These are phyloP conservation scores for Thalassarche chlororhynchos DNA, from an alignment of 2,113 vertebrate species.

Conservation along the genomic window DNA sequence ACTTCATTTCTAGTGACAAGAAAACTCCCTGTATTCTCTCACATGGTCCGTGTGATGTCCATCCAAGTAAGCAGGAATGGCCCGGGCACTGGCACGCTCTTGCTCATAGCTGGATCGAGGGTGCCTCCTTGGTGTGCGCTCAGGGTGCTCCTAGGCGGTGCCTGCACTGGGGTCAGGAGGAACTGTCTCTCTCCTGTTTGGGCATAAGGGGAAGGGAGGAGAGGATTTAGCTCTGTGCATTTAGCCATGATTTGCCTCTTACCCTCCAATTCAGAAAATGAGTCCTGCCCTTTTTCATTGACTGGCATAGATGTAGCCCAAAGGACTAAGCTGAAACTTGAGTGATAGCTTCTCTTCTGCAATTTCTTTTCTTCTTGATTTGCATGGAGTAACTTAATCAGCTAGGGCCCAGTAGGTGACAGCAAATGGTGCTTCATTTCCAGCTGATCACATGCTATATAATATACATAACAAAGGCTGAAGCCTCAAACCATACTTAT, in stretches of 20 bases:
- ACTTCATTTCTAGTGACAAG: not conserved
- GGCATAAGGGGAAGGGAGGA: not conserved
- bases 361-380: not conserved
- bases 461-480: not conserved
- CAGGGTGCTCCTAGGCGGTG: rapidly evolving
- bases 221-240: not conserved
- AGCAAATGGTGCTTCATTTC: not conserved
- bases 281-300: not conserved
- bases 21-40: not conserved
- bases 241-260: not conserved
- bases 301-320: not conserved
- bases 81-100: not conserved
- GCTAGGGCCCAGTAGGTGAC: not conserved
- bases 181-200: not conserved
- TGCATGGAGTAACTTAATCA: not conserved
- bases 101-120: not conserved
- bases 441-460: not conserved
- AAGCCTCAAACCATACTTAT: not conserved
- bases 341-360: not conserved
- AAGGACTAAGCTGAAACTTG: not conserved
- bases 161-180: not conserved
- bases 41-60: rapidly evolving
- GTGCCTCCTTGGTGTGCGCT: not conserved
- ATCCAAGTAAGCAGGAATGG: not conserved
- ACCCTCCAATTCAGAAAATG: not conserved